Base-by-base conservation (phyloP, 2,888 invertebrate genomes). In the Melanotus villosus region DNA sequence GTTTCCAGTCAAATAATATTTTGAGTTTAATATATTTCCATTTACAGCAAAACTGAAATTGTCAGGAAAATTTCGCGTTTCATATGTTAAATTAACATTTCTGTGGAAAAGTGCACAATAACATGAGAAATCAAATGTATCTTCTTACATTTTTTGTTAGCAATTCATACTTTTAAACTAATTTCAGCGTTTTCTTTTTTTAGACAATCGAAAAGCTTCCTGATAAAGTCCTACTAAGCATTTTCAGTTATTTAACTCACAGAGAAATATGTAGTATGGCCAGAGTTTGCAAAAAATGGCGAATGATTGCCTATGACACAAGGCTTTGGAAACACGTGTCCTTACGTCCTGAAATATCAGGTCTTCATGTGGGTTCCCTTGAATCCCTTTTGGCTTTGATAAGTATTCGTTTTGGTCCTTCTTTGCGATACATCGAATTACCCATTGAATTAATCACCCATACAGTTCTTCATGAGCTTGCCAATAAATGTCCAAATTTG, bases 391-490 rank as follows among this genome's bases (percentile, higher is more conserved):
- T 98, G 72, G 93, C 94, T 0, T 86, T 99, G 64, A 95, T 99
- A 79, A 94, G 96, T 59, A 91, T 93, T 70, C 89, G 97, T 69
- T 97, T 97, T 81, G 95, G 94, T 0, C 91, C 96, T 1, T 94
- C 96, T 0, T 84, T 98, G 77, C 89, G 80, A n/a, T 96, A 96
- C 85, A 95, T 97, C 75, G 97, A 98, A 83, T 87, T 99, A 60
- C 97, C 97, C 0, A 98, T 98, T 77, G 99, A 99, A 84, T 86
- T 99, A 74, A 98, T 99, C 77, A 98, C 98, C 0, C 96, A 98
- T 80, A 96, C 96, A 0, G 97, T 99, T 6, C 89, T 99, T 0
- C 99, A 99, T 83, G 99, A 99, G 83, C 85, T 99, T 74, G 95
- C 98, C 0, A 97, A 93, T 79, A 98, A 97, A 84, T 98, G 98